Percentiles rank a stretch among this genome's conserved stretches.
These are phyloP conservation scores for Gavialis gangeticus DNA, from an alignment of 2,113 vertebrate species.

Conservation along the genomic window DNA sequence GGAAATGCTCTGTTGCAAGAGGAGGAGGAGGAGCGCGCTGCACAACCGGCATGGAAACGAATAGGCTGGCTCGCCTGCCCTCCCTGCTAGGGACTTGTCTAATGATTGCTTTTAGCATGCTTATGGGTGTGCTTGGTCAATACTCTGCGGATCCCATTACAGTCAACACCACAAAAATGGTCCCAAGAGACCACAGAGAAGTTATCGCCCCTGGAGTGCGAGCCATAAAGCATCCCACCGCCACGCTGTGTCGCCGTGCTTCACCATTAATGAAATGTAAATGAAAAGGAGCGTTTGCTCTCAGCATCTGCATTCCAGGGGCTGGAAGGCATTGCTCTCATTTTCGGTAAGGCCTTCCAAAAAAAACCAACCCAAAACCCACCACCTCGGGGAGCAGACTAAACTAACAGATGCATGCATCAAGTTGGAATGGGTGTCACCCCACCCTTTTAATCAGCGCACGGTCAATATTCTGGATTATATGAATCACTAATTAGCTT, in stretches of 20 bases:
- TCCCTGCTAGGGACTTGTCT: background rate
- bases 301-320: constrained; percentile 8
- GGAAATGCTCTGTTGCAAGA: background rate
- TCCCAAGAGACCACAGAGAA: background rate
- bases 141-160: background rate
- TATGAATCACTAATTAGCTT: constrained; percentile 76
- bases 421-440: constrained; percentile 36
- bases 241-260: background rate
- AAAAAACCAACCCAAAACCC: background rate
- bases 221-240: background rate
- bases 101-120: background rate
- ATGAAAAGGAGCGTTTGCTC: constrained; percentile 26
- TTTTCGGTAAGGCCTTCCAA: constrained; percentile 43
- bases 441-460: constrained; percentile 63
- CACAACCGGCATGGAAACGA: background rate
- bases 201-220: background rate
- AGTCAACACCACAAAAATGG: background rate
- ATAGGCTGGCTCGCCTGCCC: background rate
- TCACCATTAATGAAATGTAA: constrained; percentile 17
- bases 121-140: background rate
- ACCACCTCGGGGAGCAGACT: constrained; percentile 28
- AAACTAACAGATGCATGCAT: constrained; percentile 44
- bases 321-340: constrained; percentile 36
- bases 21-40: background rate
- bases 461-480: constrained; percentile 66